Percentiles rank a stretch among this genome's conserved stretches.
Evolutionary conservation across 2,113 vertebrate species (phyloP).

Genomic region (Anguilla rostrata): DNA sequence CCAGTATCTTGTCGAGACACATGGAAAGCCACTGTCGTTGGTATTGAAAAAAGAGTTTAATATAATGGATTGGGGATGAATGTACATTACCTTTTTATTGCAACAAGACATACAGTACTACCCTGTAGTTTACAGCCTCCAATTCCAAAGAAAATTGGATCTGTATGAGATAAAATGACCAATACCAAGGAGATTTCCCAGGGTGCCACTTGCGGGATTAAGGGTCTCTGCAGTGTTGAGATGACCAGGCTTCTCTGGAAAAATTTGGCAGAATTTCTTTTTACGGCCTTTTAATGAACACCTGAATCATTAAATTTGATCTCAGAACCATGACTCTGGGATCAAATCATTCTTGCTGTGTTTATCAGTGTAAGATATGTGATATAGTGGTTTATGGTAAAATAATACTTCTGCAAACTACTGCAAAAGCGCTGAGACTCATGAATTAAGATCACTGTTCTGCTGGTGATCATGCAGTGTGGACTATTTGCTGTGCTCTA

Average conservation of each 20-base stretch:
- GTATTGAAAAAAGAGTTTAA: not conserved
- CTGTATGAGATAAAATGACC: constrained; percentile 30
- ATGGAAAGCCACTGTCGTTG: not conserved
- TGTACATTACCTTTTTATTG: constrained; percentile 18
- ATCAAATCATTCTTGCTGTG: not conserved
- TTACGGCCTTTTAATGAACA: constrained; percentile 9
- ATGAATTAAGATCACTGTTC: not conserved
- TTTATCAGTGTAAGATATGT: not conserved
- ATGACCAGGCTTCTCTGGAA: constrained; percentile 11
- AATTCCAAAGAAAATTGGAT: constrained; percentile 28
- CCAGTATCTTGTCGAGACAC: not conserved
- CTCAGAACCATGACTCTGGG: not conserved
- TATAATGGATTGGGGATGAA: constrained; percentile 10
- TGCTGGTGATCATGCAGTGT: not conserved
- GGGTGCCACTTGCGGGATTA: constrained; percentile 26
- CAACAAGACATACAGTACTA: constrained; percentile 17
- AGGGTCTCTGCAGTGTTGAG: constrained; percentile 15
- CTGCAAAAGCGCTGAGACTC: not conserved
- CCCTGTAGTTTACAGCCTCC: constrained; percentile 21
- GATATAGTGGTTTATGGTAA: not conserved
- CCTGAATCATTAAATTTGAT: constrained; percentile 2
- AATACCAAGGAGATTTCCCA: constrained; percentile 28
- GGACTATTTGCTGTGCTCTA: not conserved
- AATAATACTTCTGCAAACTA: not conserved
- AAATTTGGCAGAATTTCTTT: not conserved